A percentile compares a stretch with the other conserved stretches of the same genome.
Conservation (phyloP, 2,113 vertebrate species). For the Corythornis cristatus region DNA sequence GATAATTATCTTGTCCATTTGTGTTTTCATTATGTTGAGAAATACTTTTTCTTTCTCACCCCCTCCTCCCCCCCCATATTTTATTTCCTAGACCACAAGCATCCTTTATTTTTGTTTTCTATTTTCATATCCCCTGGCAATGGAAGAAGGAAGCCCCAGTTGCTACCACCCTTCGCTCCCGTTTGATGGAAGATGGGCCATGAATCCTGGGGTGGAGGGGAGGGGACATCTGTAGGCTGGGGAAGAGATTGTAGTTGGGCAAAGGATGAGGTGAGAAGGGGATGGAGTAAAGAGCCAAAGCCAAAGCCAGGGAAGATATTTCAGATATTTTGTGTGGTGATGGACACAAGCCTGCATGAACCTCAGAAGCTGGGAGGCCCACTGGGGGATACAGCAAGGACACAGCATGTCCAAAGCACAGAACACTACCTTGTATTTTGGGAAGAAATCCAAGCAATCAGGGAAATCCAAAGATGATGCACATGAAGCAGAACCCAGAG, state of each 20-base stretch:
- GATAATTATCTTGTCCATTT: slow-evolving; percentile 74
- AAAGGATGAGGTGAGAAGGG: not conserved
- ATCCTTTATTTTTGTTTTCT: not conserved
- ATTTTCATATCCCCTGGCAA: not conserved
- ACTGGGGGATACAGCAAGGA: not conserved
- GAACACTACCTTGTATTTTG: not conserved
- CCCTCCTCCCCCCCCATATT: not conserved
- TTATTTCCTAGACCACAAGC: not conserved
- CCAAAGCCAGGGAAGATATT: not conserved
- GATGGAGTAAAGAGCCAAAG: not conserved
- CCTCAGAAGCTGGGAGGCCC: not conserved
- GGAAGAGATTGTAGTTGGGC: rapidly evolving
- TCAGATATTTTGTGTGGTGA: rapidly evolving
- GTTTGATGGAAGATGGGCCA: not conserved
- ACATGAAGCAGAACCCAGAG: not conserved
- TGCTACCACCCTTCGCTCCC: not conserved
- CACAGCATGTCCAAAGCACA: not conserved
- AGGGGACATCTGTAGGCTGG: not conserved
- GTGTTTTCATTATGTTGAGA: slow-evolving; percentile 64
- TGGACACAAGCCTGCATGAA: not conserved
- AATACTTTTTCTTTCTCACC: not conserved
- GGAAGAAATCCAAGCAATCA: not conserved
- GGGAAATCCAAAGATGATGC: not conserved
- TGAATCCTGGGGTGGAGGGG: not conserved
- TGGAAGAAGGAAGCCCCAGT: not conserved